These are phyloP conservation scores for Ariolimax columbianus DNA, from an alignment of 2,888 invertebrate genomes.

Conservation along the genomic window DNA sequence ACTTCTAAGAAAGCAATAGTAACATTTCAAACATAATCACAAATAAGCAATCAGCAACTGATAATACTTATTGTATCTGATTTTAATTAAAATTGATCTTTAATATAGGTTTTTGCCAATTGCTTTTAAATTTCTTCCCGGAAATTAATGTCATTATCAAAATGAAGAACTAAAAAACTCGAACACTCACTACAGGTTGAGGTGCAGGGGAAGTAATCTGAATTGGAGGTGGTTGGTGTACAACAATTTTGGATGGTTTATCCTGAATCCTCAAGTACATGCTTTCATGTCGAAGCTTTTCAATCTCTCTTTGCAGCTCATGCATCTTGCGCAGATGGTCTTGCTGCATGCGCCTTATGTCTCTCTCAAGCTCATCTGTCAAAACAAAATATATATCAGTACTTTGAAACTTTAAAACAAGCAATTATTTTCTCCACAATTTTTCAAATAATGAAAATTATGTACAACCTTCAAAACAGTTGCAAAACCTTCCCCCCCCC, in stretches of 20 bases:
- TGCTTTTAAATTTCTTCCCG: no score
- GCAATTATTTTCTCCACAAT: not conserved
- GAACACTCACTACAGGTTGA: not conserved
- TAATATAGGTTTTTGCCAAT: no score
- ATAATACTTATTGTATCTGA: no score
- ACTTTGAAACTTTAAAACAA: not conserved
- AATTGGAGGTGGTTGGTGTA: slow-evolving; percentile 50
- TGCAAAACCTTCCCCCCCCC: no score
- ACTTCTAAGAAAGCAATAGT: no score
- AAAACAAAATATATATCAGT: slow-evolving; percentile 18
- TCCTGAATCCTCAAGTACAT: slow-evolving; percentile 50
- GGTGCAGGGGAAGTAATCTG: slow-evolving; percentile 40
- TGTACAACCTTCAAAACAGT: not conserved
- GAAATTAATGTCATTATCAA: not conserved
- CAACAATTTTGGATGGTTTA: slow-evolving; percentile 54
- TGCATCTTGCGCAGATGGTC: slow-evolving; percentile 71
- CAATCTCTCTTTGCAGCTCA: slow-evolving; percentile 70
- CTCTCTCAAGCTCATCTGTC: slow-evolving; percentile 71
- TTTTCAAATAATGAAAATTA: not conserved
- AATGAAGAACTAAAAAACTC: not conserved
- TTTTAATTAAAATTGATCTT: no score
- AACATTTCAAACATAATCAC: no score
- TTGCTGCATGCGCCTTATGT: slow-evolving; percentile 66
- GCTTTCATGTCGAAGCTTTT: slow-evolving; percentile 65
- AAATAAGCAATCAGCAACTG: no score